Base-by-base conservation (phyloP, 2,888 invertebrate species). In the Lomographa bimaculata region DNA sequence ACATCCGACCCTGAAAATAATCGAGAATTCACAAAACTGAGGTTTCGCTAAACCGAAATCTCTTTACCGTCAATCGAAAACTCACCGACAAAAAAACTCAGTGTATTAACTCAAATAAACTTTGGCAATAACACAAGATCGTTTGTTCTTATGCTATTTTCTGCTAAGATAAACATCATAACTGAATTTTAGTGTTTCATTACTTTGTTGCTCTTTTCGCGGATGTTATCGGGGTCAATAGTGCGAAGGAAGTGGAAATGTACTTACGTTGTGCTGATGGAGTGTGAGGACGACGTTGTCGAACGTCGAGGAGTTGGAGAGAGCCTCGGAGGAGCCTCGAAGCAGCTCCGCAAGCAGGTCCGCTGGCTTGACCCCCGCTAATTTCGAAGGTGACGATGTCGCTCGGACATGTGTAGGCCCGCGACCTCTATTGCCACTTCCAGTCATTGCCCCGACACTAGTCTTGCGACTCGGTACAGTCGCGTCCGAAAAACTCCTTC, bases 301-400 rank as follows among this genome's bases (percentile, higher is more conserved):
- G 69, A 90, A 86, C 43, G 83, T 74, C 6, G 84, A 76, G 2
- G 92, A 90, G 46, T 92, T 91, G 7, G 94, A 92, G 37, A 94
- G 84, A 52, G 94, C 93, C 72, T 96, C 96, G 20, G 95, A 95
- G 61, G 95, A 95, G 36, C 95, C 95, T 51, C 94, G 91, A 26
- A 96, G 90, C 46, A 96, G 83, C 71, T 95, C 94, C 24, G 95
- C 95, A 44, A 96, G 86, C 44, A 95, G 82, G 68, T 95, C 94
- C 1, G 76, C 79, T 2, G 86, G 80, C 45, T 82, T 79, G 35
- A 85, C 85, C 45, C 93, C 93, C 63, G 93, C 93, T 51, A 95
- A 86, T 73, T 95, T 94, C 7, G 94, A 94, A 16, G 95, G 95
- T 55, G 95, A 95, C 4, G 95, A 95, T 7, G 94, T 94, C 3